Base-by-base conservation (phyloP, 2,888 invertebrate genomes). In the Melinaea marsaeus region DNA sequence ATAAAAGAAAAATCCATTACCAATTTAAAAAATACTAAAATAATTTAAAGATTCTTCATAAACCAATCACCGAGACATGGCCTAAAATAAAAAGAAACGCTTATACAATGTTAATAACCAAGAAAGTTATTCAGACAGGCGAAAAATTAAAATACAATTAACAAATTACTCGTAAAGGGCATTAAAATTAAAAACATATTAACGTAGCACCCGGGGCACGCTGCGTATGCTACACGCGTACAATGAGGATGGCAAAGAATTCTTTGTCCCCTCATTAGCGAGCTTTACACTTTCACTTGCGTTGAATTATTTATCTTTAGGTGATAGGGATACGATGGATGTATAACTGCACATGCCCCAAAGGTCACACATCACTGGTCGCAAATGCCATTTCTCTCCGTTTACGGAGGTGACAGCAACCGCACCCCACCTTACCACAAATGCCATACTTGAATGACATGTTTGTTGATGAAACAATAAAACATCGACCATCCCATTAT, bases 301-400 rank as follows among this genome's bases (percentile, higher is more conserved):
- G 51, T 61, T 67, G 51, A 63, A 67, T 63, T 64, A 46, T 54
- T 58, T 57, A 47, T 54, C 57, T 61, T 57, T 61, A 58, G 32
- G 57, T 46, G 48, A 61, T 64, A 64, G 55, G 42, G 48, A 61
- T 58, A 60, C 58, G 37, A n/a, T 58, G 33, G 51, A 13, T 37
- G 51, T 42, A 35, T 65, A 63, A 58, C 60, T 47, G 32, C 67
- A 61, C 61, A 63, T 60, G 65, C 57, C 61, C 61, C 58, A 79
- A 74, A 73, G 76, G 78, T 77, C 78, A 73, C 72, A 74, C 75
- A 77, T 74, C 76, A 74, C 51, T 68, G 68, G 70, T 68, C 67
- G 68, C 69, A 75, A 75, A 66, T 72, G 70, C 74, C 80, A 83
- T 86, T 86, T 86, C 86, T 84, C 85, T 76, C 86, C 86, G 74